Conservation (phyloP, 2,888 invertebrate species). For the Ecdyonurus torrentis region DNA sequence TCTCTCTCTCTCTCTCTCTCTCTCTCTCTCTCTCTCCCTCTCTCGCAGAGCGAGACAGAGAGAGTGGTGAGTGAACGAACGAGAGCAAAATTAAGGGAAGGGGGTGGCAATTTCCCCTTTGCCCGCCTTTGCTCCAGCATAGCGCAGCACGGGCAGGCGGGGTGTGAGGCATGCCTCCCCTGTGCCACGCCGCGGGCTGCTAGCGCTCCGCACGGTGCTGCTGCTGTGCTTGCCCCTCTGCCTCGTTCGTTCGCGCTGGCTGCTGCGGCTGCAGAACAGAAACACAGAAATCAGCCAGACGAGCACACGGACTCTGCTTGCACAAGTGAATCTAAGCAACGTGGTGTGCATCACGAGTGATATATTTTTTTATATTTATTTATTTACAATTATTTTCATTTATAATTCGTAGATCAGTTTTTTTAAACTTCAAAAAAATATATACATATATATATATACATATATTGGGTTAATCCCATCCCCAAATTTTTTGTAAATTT, state of each 20-base stretch:
- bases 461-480: neutral
- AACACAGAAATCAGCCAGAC: neutral
- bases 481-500: neutral
- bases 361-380: neutral
- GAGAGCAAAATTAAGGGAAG: neutral
- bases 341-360: neutral
- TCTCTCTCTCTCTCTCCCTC: no score
- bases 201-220: neutral
- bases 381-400: no score
- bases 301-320: no score
- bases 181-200: neutral
- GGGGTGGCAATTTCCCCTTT: neutral
- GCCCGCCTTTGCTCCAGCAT: neutral
- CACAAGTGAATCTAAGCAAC: neutral
- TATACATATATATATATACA: no score
- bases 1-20: no score
- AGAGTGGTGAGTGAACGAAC: neutral
- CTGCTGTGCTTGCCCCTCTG: no score
- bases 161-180: neutral
- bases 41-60: no score
- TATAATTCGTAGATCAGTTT: no score
- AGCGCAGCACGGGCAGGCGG: neutral
- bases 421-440: no score
- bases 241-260: no score
- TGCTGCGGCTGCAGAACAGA: no score